Evolutionary conservation across 2,113 vertebrate genomes (phyloP).

Genomic region (Perccottus glenii): DNA sequence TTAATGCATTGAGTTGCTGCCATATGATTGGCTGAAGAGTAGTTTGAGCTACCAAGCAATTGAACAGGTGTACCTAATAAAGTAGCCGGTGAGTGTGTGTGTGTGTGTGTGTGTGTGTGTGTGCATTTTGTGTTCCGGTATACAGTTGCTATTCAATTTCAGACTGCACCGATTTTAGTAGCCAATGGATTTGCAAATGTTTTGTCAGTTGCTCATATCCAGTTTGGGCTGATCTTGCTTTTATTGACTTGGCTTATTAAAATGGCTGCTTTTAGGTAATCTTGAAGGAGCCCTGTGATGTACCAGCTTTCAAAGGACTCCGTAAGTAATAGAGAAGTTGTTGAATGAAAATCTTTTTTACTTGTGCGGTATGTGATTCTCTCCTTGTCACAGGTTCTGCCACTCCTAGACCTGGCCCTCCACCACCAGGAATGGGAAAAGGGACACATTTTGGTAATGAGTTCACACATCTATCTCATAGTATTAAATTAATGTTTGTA

Average conservation of each 20-base stretch:
- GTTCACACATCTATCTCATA: not conserved
- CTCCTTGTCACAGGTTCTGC: slow-evolving; percentile 50
- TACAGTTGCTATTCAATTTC: too few relatives aligned
- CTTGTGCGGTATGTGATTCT: not conserved
- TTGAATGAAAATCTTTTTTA: not conserved
- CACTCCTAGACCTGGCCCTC: slow-evolving; percentile 45
- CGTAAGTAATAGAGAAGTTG: slow-evolving; percentile 55
- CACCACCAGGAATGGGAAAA: slow-evolving; percentile 17
- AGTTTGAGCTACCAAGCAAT: too few relatives aligned
- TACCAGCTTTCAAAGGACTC: slow-evolving; percentile 70
- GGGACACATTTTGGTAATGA: slow-evolving; percentile 50
- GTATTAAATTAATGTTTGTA: not conserved
- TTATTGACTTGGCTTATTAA: not conserved
- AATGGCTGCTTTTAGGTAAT: slow-evolving; percentile 62
- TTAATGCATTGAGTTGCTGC: too few relatives aligned
- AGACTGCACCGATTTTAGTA: too few relatives aligned
- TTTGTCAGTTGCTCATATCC: too few relatives aligned
- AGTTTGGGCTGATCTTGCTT: not conserved
- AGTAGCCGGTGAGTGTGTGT: too few relatives aligned
- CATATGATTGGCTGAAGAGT: too few relatives aligned
- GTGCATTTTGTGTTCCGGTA: too few relatives aligned
- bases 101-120: too few relatives aligned
- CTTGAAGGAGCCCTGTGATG: slow-evolving; percentile 76
- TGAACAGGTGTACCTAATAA: too few relatives aligned
- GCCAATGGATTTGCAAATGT: too few relatives aligned